Base-by-base conservation (phyloP, 2,797 vertebrate genomes). In the Ambastaia sidthimunki region DNA sequence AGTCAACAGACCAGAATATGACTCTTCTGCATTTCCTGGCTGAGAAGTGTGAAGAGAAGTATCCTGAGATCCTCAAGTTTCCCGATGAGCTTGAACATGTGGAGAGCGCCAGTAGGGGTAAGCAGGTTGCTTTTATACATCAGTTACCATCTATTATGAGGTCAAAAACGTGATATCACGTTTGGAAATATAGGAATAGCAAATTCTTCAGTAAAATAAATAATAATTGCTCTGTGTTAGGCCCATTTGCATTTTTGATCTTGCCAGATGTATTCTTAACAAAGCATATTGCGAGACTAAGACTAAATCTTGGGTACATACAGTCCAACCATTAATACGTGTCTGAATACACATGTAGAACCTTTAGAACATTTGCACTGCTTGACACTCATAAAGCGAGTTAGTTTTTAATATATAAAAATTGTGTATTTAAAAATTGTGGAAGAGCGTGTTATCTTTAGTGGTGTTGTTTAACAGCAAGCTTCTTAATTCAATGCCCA, bases 91-190 rank as follows among this genome's bases (percentile, higher is more conserved):
- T 99, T 81, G 94, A 94, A 60, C 96, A 99, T 0, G 94, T 99
- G 80, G 98, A 99, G 48, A 96, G 84, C 71, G 97, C 97, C 79
- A 98, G 97, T 87, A 98, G 93, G 96, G 96, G 98, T 99, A 94
- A 85, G 86, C 80, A 15, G 80, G 0, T 54, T 52, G 2, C 62
- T n/a, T 10, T 18, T 63, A 9, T 23, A 34, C 60, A 63, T 63
- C 28, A n/a, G 10, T 23, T 59, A 2, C 4, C 28, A 28, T 28
- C 4, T 28, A 12, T 10, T 41, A 28, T 28, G 54, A 57, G 7
- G 62, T 65, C 2, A 28, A 18, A 65, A 37, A n/a, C 31, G n/a
- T 11, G 16, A 19, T 63, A 63, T 63, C 28, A 63, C 37, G 16
- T 5, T 63, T 63, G 3, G 2, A 18, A 34, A 25, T 23, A 59